Percentiles rank a stretch among this genome's conserved stretches.
Evolutionary conservation across 1,140 invertebrate genomes (phyloP).

Genomic region (Drosophila oshimai): DNA sequence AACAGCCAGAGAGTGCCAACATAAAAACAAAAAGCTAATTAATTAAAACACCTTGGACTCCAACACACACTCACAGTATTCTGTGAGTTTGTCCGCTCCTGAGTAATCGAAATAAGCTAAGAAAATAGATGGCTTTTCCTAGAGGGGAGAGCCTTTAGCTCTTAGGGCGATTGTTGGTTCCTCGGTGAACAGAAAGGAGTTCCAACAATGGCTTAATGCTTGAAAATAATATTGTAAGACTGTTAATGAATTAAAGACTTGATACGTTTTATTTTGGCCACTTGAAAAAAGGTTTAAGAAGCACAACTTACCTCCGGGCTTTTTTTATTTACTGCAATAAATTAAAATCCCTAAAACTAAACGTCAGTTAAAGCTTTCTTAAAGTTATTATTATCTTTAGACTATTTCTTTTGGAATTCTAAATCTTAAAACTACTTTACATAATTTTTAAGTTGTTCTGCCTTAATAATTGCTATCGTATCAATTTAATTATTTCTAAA

Average conservation of each 20-base stretch:
- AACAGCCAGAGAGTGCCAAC: constrained; percentile 49
- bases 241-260: background rate
- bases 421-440: no score
- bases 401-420: no score
- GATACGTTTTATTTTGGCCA: background rate
- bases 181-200: background rate
- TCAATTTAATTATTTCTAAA: constrained; percentile 33
- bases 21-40: constrained; percentile 79
- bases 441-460: no score
- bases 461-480: no score
- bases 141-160: background rate
- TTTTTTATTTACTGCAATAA: no score
- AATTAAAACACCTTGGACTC: constrained; percentile 72
- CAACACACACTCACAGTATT: background rate
- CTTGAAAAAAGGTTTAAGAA: no score
- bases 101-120: constrained; percentile 28
- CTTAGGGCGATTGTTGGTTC: constrained; percentile 5
- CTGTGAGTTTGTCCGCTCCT: background rate
- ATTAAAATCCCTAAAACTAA: no score
- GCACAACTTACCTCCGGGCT: no score
- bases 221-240: background rate
- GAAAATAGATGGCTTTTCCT: constrained; percentile 28
- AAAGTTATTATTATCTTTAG: no score
- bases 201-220: background rate
- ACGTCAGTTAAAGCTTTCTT: no score